Evolutionary conservation across 2,113 vertebrate species (phyloP), one percentile per base, ranked within the genome.

Genomic region (Ciconia boyciana): DNA sequence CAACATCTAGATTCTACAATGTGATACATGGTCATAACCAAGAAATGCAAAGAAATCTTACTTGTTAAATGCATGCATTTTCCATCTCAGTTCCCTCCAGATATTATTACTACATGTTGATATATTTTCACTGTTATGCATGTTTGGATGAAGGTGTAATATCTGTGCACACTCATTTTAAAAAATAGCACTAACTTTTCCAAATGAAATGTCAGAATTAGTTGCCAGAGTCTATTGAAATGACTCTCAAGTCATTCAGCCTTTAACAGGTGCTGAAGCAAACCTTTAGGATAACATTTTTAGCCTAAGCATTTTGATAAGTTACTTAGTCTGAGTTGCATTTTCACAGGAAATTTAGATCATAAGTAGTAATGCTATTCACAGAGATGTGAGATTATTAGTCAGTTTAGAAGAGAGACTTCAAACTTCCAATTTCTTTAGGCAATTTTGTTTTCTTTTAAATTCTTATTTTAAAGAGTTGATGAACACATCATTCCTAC

Each of bases 321-420:
- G 20, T 79, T 61, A 18, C 29, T 83, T 82, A 76, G 43, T 62
- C 49, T 34, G 68, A 83, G 29, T 29, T 66, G 31, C 1, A 4
- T 93, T 90, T 95, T 58, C 51, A 94, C 51, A 81, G 69, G 60
- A 87, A 88, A 79, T 31, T 52, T 74, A 28, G 21, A 57, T 69
- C 18, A 15, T 2, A 36, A 74, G 20, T 15, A 71, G 16, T 51
- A 84, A 16, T 52, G 5, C 41, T 60, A 9, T n/a, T 83, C 68
- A 58, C 28, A 87, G 64, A 83, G 11, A 70, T 28, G 44, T 7
- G 48, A 83, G 36, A 10, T 58, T n/a, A 31, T 24, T 75, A 25
- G n/a, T 77, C 39, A 25, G 19, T 26, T 76, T 22, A n/a, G 46
- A 66, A 76, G 34, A 65, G n/a, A 62, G 12, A n/a, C 29, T 61